Conservation (phyloP, 2,888 invertebrate genomes). For the Zaprionus bogoriensis region DNA sequence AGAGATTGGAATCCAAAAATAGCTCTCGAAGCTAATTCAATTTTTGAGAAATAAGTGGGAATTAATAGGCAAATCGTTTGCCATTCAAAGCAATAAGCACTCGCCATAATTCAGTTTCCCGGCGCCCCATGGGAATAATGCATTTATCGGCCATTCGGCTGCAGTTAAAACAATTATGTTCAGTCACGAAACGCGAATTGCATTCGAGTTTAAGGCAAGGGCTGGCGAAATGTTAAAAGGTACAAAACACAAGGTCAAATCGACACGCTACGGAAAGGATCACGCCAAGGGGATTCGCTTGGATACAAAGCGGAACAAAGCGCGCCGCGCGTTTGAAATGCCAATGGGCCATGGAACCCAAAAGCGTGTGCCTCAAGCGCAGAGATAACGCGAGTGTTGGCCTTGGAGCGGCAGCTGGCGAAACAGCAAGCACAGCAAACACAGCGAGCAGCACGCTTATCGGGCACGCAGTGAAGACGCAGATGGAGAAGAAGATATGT, state of each 20-base stretch:
- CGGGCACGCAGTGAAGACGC: slow-evolving; percentile 11
- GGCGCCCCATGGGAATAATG: slow-evolving; percentile 5
- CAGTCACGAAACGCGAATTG: slow-evolving; percentile 62
- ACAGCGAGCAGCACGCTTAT: slow-evolving; percentile 31
- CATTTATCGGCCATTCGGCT: slow-evolving; percentile 52
- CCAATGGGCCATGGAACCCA: slow-evolving; percentile 15
- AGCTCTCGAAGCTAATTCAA: neutral
- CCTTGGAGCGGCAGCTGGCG: slow-evolving; percentile 25
- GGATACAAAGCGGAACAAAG: slow-evolving; percentile 5
- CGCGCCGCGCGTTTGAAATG: slow-evolving; percentile 14
- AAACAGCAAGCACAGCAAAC: slow-evolving; percentile 12
- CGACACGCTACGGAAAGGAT: slow-evolving; percentile 51
- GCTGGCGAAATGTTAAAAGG: slow-evolving; percentile 50
- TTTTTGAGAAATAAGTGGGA: neutral
- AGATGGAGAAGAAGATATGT: neutral
- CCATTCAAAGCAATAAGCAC: too few relatives aligned
- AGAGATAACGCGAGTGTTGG: slow-evolving; percentile 39
- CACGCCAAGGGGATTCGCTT: slow-evolving; percentile 4
- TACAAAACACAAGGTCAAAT: slow-evolving; percentile 65
- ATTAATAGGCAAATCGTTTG: neutral
- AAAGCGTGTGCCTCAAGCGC: neutral
- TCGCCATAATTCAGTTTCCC: slow-evolving; percentile 24
- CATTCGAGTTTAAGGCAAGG: slow-evolving; percentile 35
- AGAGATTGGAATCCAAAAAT: too few relatives aligned
- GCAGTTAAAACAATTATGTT: slow-evolving; percentile 65